Evolutionary conservation across 2,113 vertebrate genomes (phyloP).

Genomic region (Eolophus roseicapilla): DNA sequence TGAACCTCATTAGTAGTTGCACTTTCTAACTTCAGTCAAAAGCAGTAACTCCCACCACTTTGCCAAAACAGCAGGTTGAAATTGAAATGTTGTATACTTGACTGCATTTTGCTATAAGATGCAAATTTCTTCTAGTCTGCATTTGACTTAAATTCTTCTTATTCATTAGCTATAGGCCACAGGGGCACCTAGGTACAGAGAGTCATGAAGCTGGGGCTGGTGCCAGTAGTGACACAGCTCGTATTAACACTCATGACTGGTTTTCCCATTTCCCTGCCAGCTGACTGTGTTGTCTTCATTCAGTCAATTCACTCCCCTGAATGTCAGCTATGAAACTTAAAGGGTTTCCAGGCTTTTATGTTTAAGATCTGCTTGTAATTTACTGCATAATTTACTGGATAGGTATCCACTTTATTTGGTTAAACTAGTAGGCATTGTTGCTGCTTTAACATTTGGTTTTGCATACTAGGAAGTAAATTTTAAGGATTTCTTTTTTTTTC

Average conservation of each 20-base stretch:
- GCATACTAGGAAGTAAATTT: not conserved
- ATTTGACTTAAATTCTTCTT: not conserved
- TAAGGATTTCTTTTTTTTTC: not conserved
- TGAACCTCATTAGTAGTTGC: slow-evolving; percentile 47
- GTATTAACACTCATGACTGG: not conserved
- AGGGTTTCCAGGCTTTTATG: not conserved
- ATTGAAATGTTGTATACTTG: not conserved
- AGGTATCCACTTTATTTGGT: not conserved
- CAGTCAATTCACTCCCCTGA: not conserved
- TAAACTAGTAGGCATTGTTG: not conserved
- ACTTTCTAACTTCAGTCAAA: not conserved
- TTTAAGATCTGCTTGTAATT: not conserved
- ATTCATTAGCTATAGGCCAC: not conserved
- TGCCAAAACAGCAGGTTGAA: not conserved
- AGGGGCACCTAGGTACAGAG: not conserved
- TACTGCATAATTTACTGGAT: not conserved
- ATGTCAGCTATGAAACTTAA: not conserved
- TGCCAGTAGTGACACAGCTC: not conserved
- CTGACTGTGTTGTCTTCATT: not conserved
- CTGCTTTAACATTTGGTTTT: not conserved
- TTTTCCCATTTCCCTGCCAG: not conserved
- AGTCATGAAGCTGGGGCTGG: not conserved
- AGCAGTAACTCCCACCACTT: not conserved
- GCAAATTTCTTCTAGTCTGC: not conserved
- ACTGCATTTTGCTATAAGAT: not conserved